Conservation (phyloP, 2,113 vertebrate species). For the Ciconia maguari region DNA sequence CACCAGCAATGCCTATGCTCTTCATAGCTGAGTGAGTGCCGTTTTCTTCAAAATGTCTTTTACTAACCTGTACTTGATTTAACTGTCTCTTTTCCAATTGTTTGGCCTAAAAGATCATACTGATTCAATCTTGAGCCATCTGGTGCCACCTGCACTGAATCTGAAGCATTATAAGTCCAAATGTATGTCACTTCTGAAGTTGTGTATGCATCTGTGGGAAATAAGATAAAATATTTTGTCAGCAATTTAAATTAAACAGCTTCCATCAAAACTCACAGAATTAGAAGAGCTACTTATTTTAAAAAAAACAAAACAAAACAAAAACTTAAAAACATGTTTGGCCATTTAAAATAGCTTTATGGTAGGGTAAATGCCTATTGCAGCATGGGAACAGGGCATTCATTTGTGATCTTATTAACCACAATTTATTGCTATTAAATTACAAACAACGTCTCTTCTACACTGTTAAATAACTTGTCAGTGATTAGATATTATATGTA, state of each 20-base stretch:
- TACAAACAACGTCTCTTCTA: not conserved
- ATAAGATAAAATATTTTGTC: not conserved
- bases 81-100: slow-evolving; percentile 94
- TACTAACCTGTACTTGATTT: slow-evolving; percentile 95
- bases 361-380: not conserved
- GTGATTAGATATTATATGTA: not conserved
- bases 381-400: not conserved
- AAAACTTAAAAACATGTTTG: not conserved
- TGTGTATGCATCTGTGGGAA: slow-evolving; percentile 90
- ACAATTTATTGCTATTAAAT: not conserved
- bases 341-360: not conserved
- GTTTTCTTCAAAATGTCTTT: not conserved
- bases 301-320: not conserved
- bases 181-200: slow-evolving; percentile 94
- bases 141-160: slow-evolving; percentile 93
- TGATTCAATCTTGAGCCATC: slow-evolving; percentile 97
- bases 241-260: not conserved
- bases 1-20: not conserved
- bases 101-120: slow-evolving; percentile 94
- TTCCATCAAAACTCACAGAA: not conserved
- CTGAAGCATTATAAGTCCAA: slow-evolving; percentile 92
- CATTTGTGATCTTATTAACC: not conserved
- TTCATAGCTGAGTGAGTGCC: not conserved
- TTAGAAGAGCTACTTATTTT: not conserved
- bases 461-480: not conserved